Conservation (phyloP, 2,797 vertebrate species). For the Dendrocincla tyrannina region DNA sequence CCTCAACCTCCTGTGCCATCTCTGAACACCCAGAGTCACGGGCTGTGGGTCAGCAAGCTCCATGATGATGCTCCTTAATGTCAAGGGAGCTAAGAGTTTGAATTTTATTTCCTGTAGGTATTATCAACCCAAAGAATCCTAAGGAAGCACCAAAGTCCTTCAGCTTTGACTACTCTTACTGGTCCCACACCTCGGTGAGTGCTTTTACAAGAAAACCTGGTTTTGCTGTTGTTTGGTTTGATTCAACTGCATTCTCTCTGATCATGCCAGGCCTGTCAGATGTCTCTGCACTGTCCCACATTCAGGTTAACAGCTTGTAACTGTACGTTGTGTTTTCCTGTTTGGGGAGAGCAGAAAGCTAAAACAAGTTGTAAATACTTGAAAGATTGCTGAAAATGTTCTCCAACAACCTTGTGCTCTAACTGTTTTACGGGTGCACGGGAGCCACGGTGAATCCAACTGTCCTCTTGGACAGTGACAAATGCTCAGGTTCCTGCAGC, state of each 20-base stretch:
- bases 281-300: background rate
- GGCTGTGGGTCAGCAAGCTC: background rate
- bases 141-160: conserved; percentile 98
- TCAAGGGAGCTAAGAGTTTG: background rate
- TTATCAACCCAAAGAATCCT: conserved; percentile 96
- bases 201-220: background rate
- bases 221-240: background rate
- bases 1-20: background rate
- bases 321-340: background rate
- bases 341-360: background rate
- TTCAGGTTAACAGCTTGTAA: background rate
- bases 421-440: background rate
- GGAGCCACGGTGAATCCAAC: background rate
- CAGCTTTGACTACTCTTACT: conserved; percentile 99
- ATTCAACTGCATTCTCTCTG: background rate
- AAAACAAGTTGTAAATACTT: background rate
- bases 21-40: background rate
- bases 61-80: background rate
- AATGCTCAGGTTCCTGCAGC: background rate
- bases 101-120: conserved; percentile 79
- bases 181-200: conserved; percentile 97
- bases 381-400: background rate
- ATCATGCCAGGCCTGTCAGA: background rate
- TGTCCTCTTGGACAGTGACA: background rate
- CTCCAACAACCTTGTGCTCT: background rate